A percentile compares a stretch with the other conserved stretches of the same genome.
phyloP scores from a whole-genome alignment of 2,797 vertebrate genomes.

The Microctenopoma steveboyesi region DNA sequence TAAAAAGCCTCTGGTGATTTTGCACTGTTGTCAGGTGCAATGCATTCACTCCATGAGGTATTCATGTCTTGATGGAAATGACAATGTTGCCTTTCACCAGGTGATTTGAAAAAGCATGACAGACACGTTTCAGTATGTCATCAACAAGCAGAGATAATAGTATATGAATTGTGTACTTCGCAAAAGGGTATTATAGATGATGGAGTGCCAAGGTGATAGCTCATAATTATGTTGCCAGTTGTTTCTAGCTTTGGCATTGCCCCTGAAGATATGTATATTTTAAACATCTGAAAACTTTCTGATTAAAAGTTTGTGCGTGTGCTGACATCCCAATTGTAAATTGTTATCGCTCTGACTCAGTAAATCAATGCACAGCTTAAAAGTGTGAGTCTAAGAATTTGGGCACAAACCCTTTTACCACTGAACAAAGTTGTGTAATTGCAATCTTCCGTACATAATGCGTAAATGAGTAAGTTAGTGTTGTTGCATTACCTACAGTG shows the following conservation, averaged over 20 bases:
- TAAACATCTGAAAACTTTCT: no score
- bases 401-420: background rate
- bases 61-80: constrained; percentile 35
- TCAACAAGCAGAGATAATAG: constrained; percentile 40
- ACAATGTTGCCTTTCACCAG: constrained; percentile 38
- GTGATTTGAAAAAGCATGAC: constrained; percentile 55
- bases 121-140: constrained; percentile 36
- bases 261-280: constrained; percentile 40
- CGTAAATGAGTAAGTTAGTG: background rate
- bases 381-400: constrained; percentile 10
- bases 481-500: background rate
- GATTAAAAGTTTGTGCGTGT: background rate
- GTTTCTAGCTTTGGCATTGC: constrained; percentile 35
- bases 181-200: constrained; percentile 51
- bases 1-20: constrained; percentile 21
- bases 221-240: constrained; percentile 38
- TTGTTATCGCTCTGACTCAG: constrained; percentile 8
- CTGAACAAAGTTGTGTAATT: background rate
- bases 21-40: constrained; percentile 10
- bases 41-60: constrained; percentile 20
- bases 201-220: constrained; percentile 38
- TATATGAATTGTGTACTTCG: constrained; percentile 44
- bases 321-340: constrained; percentile 18
- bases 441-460: background rate
- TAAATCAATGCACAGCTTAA: constrained; percentile 22